phyloP scores from a whole-genome alignment of 2,113 vertebrate species.

The Anhinga rufa region DNA sequence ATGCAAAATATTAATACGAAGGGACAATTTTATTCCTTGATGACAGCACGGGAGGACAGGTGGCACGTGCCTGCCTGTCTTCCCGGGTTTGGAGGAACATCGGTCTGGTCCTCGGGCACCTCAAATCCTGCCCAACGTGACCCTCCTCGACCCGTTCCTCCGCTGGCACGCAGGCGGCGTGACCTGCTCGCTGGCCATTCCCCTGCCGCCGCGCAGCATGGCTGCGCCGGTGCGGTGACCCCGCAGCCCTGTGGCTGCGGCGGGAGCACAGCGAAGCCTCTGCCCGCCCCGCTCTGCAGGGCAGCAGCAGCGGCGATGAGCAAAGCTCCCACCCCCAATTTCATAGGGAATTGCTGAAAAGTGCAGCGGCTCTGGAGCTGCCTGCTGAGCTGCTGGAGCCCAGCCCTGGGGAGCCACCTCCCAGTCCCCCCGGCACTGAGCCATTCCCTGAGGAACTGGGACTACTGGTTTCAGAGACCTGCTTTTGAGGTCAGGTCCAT shows the following conservation, averaged over 20 bases:
- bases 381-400: background rate
- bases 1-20: fast-evolving
- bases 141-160: background rate
- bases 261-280: background rate
- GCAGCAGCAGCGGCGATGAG: background rate
- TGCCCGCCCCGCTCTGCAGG: background rate
- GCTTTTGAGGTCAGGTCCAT: background rate
- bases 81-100: background rate
- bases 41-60: background rate
- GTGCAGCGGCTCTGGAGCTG: background rate
- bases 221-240: background rate
- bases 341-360: background rate
- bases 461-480: background rate
- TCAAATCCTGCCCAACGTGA: fast-evolving
- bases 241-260: background rate
- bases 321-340: background rate
- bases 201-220: fast-evolving
- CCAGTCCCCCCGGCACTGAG: background rate
- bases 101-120: fast-evolving
- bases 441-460: background rate
- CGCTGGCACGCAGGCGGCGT: fast-evolving
- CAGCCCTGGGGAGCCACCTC: background rate
- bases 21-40: fast-evolving
- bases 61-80: background rate
- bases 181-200: background rate